Conservation (phyloP, 2,113 vertebrate species). For the Equus quagga region DNA sequence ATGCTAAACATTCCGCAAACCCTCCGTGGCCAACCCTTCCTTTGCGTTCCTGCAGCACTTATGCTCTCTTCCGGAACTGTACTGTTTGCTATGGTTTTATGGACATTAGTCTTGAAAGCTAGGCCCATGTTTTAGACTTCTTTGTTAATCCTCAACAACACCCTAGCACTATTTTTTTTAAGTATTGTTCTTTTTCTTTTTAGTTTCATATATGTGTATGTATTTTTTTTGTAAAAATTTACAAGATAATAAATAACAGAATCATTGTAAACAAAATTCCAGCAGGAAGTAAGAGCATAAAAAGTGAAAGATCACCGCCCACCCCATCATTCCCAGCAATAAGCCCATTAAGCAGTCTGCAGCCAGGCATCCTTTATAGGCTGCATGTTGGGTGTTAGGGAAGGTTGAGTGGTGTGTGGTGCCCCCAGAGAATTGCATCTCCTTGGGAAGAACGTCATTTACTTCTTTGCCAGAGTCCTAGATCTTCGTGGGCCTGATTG, state of each 20-base stretch:
- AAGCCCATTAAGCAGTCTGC: background rate
- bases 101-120: background rate
- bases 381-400: background rate
- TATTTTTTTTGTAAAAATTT: background rate
- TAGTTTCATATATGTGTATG: background rate
- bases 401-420: background rate
- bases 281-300: background rate
- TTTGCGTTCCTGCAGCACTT: background rate
- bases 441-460: background rate
- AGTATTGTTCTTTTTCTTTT: background rate
- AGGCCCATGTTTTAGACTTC: background rate
- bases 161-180: background rate
- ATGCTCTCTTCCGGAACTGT: background rate
- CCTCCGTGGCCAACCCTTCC: background rate
- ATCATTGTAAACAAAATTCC: constrained; percentile 35
- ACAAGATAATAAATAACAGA: background rate
- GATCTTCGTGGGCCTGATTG: background rate
- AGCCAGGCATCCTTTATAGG: background rate
- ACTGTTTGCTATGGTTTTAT: background rate
- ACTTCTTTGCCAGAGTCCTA: constrained; percentile 16
- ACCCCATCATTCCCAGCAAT: background rate
- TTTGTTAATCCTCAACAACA: background rate
- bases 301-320: background rate
- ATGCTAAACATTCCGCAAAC: background rate
- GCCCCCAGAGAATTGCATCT: background rate